Evolutionary conservation across 2,113 vertebrate genomes (phyloP).

Genomic region (Rhinoderma darwinii): DNA sequence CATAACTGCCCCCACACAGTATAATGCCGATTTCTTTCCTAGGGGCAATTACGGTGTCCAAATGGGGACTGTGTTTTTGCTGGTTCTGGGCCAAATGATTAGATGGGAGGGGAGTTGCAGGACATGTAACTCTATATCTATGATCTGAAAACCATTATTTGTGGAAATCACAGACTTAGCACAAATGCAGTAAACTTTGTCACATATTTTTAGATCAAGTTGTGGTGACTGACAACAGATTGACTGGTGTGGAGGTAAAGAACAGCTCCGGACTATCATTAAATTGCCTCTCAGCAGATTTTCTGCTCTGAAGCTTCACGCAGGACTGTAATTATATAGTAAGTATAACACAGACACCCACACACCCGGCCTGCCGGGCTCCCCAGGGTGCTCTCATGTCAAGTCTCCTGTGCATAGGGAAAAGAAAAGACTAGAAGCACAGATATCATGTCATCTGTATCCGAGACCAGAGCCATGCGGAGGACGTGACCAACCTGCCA

Average conservation of each 20-base stretch:
- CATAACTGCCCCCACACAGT: too few relatives aligned
- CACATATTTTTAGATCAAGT: background rate
- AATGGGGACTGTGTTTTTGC: too few relatives aligned
- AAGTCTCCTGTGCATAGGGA: background rate
- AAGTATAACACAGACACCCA: constrained; percentile 8
- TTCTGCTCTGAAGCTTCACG: background rate
- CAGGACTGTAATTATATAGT: constrained; percentile 10
- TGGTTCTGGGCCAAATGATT: too few relatives aligned
- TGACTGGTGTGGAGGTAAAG: background rate
- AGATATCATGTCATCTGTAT: background rate
- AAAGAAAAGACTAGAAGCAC: background rate
- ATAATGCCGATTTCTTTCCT: too few relatives aligned
- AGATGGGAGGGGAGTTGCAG: too few relatives aligned
- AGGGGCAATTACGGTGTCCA: too few relatives aligned
- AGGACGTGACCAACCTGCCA: background rate
- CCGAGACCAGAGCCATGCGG: background rate
- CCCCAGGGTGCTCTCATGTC: background rate
- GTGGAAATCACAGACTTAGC: too few relatives aligned
- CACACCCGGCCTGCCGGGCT: background rate
- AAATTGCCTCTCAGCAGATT: constrained; percentile 1
- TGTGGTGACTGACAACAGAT: background rate
- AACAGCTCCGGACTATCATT: background rate
- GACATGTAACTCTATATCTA: background rate
- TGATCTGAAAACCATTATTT: background rate
- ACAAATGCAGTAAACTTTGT: background rate